Evolutionary conservation across 1,140 invertebrate genomes (phyloP).

Genomic region (Bombus terrestris): DNA sequence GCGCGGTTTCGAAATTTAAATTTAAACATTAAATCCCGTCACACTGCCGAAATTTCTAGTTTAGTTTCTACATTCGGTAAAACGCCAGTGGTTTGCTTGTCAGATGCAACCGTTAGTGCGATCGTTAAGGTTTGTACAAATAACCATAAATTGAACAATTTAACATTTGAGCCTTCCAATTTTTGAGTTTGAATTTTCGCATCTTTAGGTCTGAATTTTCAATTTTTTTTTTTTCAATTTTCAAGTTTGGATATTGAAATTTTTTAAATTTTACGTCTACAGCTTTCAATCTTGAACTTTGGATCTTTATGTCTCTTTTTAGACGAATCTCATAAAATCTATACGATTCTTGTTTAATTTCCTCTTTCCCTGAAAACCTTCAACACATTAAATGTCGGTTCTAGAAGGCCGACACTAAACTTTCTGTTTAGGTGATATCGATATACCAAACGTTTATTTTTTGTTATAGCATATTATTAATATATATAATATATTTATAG

Average conservation of each 20-base stretch:
- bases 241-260: background rate
- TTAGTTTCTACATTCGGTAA: background rate
- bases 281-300: background rate
- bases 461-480: too few species aligned
- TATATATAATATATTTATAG: too few species aligned
- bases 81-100: background rate
- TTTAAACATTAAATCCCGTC: background rate
- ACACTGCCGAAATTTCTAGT: background rate
- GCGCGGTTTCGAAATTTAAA: constrained; percentile 25
- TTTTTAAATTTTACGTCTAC: background rate
- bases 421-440: too few species aligned
- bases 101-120: background rate
- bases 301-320: background rate
- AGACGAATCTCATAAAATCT: too few species aligned
- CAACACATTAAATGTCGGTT: too few species aligned
- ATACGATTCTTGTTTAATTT: too few species aligned
- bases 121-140: background rate
- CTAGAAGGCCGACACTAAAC: too few species aligned
- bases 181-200: background rate
- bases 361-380: too few species aligned
- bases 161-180: background rate
- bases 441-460: too few species aligned
- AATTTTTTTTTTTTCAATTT: too few species aligned
- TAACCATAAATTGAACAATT: too few species aligned
- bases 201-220: background rate